These are phyloP conservation scores for Crenichthys baileyi DNA, from an alignment of 2,797 vertebrate species.

Conservation along the genomic window DNA sequence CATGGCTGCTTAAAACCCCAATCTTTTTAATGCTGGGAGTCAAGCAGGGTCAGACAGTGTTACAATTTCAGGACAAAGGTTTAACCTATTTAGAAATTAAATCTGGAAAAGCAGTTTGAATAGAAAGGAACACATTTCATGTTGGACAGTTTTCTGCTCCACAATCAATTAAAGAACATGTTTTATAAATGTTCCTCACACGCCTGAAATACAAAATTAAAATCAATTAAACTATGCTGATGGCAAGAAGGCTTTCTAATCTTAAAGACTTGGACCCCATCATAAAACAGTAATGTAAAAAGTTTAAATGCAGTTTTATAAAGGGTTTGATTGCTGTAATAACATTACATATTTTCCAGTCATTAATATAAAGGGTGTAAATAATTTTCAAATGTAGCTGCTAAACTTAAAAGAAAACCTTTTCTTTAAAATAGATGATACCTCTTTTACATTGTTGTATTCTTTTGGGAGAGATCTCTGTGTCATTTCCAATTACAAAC, in stretches of 20 bases:
- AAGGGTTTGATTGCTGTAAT: too few relatives aligned
- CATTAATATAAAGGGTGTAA: too few relatives aligned
- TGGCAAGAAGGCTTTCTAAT: neutral
- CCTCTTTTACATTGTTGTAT: too few relatives aligned
- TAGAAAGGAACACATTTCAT: slow-evolving; percentile 1
- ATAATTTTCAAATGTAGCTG: too few relatives aligned
- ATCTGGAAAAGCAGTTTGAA: slow-evolving; percentile 26
- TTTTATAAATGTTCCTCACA: neutral
- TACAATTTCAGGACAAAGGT: slow-evolving; percentile 43
- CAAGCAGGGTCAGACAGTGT: slow-evolving; percentile 24
- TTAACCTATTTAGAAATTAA: slow-evolving; percentile 59
- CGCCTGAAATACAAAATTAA: neutral
- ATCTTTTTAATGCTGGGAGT: slow-evolving; percentile 53
- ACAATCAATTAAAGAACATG: neutral
- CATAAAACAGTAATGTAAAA: neutral
- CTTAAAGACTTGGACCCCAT: too few relatives aligned
- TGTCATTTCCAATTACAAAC: too few relatives aligned
- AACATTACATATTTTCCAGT: too few relatives aligned
- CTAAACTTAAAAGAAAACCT: too few relatives aligned
- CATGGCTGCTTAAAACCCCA: slow-evolving; percentile 59
- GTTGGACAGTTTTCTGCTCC: neutral
- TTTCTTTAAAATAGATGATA: too few relatives aligned
- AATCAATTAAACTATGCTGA: neutral
- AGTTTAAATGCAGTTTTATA: too few relatives aligned
- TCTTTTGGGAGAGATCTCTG: too few relatives aligned